These are phyloP conservation scores for Temnothorax longispinosus DNA, from an alignment of 1,140 invertebrate genomes.

Conservation along the genomic window DNA sequence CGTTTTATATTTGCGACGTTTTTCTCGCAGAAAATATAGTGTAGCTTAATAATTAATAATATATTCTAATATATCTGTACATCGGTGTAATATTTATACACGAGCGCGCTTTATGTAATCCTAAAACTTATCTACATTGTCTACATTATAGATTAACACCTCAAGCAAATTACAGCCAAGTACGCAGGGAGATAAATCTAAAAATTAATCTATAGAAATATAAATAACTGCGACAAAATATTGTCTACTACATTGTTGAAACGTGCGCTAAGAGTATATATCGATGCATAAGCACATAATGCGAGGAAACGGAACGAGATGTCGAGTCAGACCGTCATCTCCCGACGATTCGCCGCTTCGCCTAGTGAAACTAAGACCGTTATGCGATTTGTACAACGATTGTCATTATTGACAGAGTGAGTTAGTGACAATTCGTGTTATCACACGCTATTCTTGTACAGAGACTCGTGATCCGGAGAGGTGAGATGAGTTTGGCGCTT, in stretches of 20 bases:
- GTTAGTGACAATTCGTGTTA: slow-evolving; percentile 60
- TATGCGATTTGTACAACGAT: slow-evolving; percentile 11
- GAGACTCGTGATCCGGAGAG: not conserved
- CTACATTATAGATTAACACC: slow-evolving; percentile 25
- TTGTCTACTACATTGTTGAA: slow-evolving; percentile 37
- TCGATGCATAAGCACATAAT: slow-evolving; percentile 46
- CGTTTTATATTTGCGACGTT: not conserved
- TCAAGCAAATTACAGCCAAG: slow-evolving; percentile 45
- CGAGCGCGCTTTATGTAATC: not conserved
- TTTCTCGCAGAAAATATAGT: not conserved
- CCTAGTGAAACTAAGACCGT: not conserved
- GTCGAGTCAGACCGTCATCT: slow-evolving; percentile 18
- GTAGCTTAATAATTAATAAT: not conserved
- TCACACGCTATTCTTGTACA: slow-evolving; percentile 22
- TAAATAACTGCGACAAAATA: slow-evolving; percentile 22
- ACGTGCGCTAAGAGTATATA: slow-evolving; percentile 36
- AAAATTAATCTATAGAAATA: not conserved
- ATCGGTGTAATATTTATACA: slow-evolving; percentile 16
- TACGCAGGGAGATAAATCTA: not conserved
- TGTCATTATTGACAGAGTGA: slow-evolving; percentile 31
- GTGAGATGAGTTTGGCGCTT: slow-evolving; percentile 40
- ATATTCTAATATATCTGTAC: slow-evolving; percentile 6
- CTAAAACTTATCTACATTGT: slow-evolving; percentile 24
- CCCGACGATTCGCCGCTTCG: not conserved
- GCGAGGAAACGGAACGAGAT: slow-evolving; percentile 1